Conservation (phyloP, 2,888 invertebrate genomes). For the Drosophila stalkeri region DNA sequence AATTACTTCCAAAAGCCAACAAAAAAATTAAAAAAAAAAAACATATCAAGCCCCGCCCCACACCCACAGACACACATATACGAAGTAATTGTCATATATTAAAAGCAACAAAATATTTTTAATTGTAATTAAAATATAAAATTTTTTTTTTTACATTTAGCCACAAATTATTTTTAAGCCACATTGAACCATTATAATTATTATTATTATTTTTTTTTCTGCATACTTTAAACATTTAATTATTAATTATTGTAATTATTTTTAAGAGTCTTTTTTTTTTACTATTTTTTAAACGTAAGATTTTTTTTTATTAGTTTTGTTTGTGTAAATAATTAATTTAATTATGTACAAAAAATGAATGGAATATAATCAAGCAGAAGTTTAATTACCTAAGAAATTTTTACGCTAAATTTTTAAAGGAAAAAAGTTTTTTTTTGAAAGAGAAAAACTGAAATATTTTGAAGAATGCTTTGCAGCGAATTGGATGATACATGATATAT, state of each 20-base stretch:
- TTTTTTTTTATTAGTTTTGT: conserved; percentile 13
- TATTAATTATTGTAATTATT: conserved; percentile 33
- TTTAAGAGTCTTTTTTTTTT: conserved; percentile 20
- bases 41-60: conserved; percentile 47
- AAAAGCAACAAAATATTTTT: conserved; percentile 8
- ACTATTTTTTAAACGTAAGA: not conserved
- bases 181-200: conserved; percentile 5
- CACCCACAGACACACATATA: conserved; percentile 21
- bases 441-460: not conserved
- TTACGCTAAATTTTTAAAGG: conserved; percentile 25
- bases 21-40: conserved; percentile 12
- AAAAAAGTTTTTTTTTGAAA: conserved; percentile 8
- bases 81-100: conserved; percentile 42
- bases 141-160: conserved; percentile 55
- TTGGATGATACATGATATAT: not conserved
- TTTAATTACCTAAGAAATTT: conserved; percentile 49
- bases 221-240: conserved; percentile 24
- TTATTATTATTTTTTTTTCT: conserved; percentile 38
- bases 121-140: conserved; percentile 16
- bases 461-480: conserved; percentile 11
- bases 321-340: conserved; percentile 59
- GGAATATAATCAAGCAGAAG: conserved; percentile 42
- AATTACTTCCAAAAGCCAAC: conserved; percentile 41
- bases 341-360: conserved; percentile 53
- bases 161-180: conserved; percentile 67